Conservation (phyloP, 2,113 vertebrate species). For the Coptodon bakossiorum region DNA sequence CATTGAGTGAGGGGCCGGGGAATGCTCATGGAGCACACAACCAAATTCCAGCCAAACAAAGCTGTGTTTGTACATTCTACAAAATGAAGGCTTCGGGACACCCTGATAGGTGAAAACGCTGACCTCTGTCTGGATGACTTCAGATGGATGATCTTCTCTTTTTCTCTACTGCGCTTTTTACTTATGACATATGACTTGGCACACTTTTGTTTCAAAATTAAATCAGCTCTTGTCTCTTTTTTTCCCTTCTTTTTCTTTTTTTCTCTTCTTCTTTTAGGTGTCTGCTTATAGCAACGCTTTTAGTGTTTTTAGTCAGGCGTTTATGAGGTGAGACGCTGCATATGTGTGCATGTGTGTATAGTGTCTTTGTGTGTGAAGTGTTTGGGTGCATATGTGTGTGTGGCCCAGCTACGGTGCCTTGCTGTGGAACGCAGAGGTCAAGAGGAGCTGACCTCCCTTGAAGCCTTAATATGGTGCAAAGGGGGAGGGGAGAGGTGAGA, state of each 20-base stretch:
- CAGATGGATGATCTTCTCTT: not conserved
- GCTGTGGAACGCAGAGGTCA: slow-evolving; percentile 70
- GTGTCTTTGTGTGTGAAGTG: not conserved
- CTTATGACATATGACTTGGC: not conserved
- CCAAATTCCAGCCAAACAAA: slow-evolving; percentile 61
- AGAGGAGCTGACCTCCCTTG: slow-evolving; percentile 63
- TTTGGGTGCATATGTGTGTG: slow-evolving; percentile 28
- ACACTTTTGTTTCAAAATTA: not conserved
- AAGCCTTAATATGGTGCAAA: slow-evolving; percentile 49
- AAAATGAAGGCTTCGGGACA: slow-evolving; percentile 1
- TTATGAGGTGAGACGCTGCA: slow-evolving; percentile 5
- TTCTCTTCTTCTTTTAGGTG: not conserved
- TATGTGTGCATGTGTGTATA: not conserved
- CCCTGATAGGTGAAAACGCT: slow-evolving; percentile 30
- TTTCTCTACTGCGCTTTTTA: not conserved
- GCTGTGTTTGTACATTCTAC: slow-evolving; percentile 28
- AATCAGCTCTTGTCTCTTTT: not conserved
- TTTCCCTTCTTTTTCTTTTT: not conserved
- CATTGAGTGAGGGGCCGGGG: slow-evolving; percentile 30
- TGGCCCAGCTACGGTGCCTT: slow-evolving; percentile 24
- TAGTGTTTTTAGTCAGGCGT: not conserved
- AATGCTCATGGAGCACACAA: slow-evolving; percentile 45
- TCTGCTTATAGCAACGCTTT: not conserved
- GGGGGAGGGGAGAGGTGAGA: slow-evolving; percentile 13
- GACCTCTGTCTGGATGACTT: slow-evolving; percentile 41